Base-by-base conservation (phyloP, 2,113 vertebrate species). In the Myiagra hebetior region DNA sequence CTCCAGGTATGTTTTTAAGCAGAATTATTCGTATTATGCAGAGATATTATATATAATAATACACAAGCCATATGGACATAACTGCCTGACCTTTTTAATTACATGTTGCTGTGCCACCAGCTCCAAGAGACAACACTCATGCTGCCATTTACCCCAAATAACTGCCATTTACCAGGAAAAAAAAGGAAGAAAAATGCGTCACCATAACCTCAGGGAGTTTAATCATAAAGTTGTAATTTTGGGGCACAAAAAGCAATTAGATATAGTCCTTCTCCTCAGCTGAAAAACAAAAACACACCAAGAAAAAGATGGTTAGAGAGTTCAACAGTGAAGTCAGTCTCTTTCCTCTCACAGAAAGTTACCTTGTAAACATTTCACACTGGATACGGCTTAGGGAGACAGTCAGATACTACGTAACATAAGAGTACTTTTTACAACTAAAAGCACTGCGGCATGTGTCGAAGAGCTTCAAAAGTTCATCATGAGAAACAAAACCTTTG, bases 11-110 rank as follows among this genome's bases (percentile, higher is more conserved):
- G 39, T 30, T 90, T 87, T 74, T 35, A 73, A 52, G 84, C 28
- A 60, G 15, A 93, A 86, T 53, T 75, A 57, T 63, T 76, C 85
- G 53, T 52, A 42, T 70, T 87, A 65, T 15, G 37, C 41, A 68
- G 15, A 85, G 27, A 28, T 74, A 64, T 53, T 76, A 62, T 11
- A 26, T 41, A 42, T 50, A 86, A 63, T 64, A 55, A 91, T 30
- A 78, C 42, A 63, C 20, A 72, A 68, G 41, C 47, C 55, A 70
- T 49, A 52, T 2, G 41, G 47, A 80, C 28, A 16, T 55, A 89
- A 80, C 21, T 69, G 33, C 79, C 64, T 80, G 67, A 79, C 16
- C 37, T 73, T 68, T 85, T 89, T 74, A 95, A 85, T 75, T 63
- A 72, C 11, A 64, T 24, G 33, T 70, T 91, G 39, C 81, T 74